Base-by-base conservation (phyloP, 2,888 invertebrate species). In the Coecobrya sp. region DNA sequence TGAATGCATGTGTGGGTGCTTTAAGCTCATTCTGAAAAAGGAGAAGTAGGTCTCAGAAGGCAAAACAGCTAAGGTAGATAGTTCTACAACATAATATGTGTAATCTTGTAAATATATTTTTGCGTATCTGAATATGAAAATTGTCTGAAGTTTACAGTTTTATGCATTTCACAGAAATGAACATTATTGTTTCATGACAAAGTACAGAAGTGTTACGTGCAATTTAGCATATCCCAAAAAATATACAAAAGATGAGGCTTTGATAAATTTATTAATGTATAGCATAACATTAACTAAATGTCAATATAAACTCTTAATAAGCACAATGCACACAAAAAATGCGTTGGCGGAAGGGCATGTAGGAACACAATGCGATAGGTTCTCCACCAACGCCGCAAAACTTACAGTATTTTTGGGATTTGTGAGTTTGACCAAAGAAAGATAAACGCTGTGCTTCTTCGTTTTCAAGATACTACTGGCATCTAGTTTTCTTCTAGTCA, bases 21-120 rank as follows among this genome's bases (percentile, higher is more conserved):
- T 65, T 25, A 62, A 36, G 19, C 62, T 84, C 62, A 85, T 27
- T 68, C 85, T 85, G 16, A 85, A 85, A 65, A 85, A 85, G 85
- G 85, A 19, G 19, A 85, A 30, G 42, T 85, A 85, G 85, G 85
- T 85, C 85, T 68, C n/a, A 42, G 65, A 45, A 85, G 68, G 27
- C 62, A 65, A 25, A 49, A 55, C 7, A 19, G 1, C 25, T 49
- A n/a, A n/a, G n/a, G n/a, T n/a, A n/a, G n/a, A n/a, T n/a, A n/a
- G n/a, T n/a, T n/a, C n/a, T n/a, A n/a, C n/a, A n/a, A n/a, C n/a
- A n/a, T n/a, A n/a, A n/a, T n/a, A n/a, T n/a, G n/a, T n/a, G n/a
- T n/a, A n/a, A n/a, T n/a, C n/a, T n/a, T n/a, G n/a, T n/a, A n/a
- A n/a, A n/a, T n/a, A n/a, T n/a, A n/a, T n/a, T n/a, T n/a, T n/a